Conservation (phyloP, 30 jellyfish, hydroid and myxozoan genomes). For the Mastigias papua region DNA sequence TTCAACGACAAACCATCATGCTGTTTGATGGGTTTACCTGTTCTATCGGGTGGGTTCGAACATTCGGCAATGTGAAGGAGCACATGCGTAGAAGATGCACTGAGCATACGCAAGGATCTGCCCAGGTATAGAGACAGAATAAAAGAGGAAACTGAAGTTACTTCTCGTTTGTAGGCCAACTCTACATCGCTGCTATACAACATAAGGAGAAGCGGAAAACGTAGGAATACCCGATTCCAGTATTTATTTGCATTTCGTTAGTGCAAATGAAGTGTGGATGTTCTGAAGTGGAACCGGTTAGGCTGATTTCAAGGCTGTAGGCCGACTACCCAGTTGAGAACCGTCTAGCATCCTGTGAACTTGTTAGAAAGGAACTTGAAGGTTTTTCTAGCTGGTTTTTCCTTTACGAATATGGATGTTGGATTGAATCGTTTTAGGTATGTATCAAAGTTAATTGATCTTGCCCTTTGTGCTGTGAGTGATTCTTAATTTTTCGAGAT, state of each 20-base stretch:
- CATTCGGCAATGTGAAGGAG: slow-evolving; percentile 12
- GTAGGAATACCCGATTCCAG: not conserved
- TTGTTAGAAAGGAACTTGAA: not conserved
- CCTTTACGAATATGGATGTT: slow-evolving; percentile 52
- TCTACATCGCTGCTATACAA: not conserved
- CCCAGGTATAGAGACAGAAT: slow-evolving; percentile 32
- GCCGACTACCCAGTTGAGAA: not conserved
- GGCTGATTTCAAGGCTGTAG: slow-evolving; percentile 18
- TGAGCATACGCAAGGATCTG: slow-evolving; percentile 75
- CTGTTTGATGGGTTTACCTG: no score
- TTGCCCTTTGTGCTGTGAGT: not conserved
- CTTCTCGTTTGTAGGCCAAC: slow-evolving; percentile 5
- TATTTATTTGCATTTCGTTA: not conserved
- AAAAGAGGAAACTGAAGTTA: slow-evolving; percentile 71
- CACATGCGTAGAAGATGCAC: slow-evolving; percentile 63
- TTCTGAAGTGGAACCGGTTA: not conserved
- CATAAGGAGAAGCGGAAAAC: no score
- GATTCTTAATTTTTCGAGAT: not conserved
- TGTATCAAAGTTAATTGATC: not conserved
- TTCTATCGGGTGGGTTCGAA: no score
- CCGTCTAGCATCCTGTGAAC: slow-evolving; percentile 8
- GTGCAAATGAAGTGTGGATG: slow-evolving; percentile 14
- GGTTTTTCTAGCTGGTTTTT: not conserved
- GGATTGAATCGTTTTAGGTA: slow-evolving; percentile 61
- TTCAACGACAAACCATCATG: no score